Evolutionary conservation across 53 echinoderm and acorn worm species (phyloP), one percentile per base, ranked within the genome.

Genomic region (Actinopyga echinites): DNA sequence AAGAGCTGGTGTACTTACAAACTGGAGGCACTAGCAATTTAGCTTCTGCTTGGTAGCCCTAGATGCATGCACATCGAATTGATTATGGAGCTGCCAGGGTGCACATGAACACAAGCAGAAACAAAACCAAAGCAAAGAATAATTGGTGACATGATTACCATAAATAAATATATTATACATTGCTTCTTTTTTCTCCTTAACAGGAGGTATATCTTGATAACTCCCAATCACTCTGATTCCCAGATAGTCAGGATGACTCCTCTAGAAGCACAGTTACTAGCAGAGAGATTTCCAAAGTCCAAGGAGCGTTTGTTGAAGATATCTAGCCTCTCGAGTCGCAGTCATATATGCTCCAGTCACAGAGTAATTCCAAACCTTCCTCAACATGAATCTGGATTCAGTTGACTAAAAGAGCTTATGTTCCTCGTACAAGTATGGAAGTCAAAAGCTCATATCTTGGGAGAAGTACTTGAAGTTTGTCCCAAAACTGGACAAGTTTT

Each of bases 191-290:
- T 77, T 8, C 24, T 52, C 11, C 36, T 52, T 56, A 82, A n/a
- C 84, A 95, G 95, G 80, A 84, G 95, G 5, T 95, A 91, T 58
- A 83, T 95, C 10, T 83, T 95, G 1, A 57, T 95, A 79, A 79
- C 91, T 38, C 89, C 93, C 32, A 56, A 80, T 20, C 83, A 65
- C n/a, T 83, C 87, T 6, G 83, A 89, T 23, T 60, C 89, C 4
- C 60, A 82, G n/a, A 79, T 85, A n/a, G 65, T 85, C 35, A 35
- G 84, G 9, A 90, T 92, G 8, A 87, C 99, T 12, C 33, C 85
- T 8, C 86, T 94, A 26, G 99, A 99, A 75, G 82, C 87, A 53
- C 94, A 99, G 30, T 88, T 99, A 12, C 82, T 97, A 33, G 77
- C 86, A 49, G 89, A 89, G 25, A 75, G 99, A 30, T 99, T 99